phyloP scores from a whole-genome alignment of 2,888 invertebrate genomes.

The Pseudolycoriella hygida region DNA sequence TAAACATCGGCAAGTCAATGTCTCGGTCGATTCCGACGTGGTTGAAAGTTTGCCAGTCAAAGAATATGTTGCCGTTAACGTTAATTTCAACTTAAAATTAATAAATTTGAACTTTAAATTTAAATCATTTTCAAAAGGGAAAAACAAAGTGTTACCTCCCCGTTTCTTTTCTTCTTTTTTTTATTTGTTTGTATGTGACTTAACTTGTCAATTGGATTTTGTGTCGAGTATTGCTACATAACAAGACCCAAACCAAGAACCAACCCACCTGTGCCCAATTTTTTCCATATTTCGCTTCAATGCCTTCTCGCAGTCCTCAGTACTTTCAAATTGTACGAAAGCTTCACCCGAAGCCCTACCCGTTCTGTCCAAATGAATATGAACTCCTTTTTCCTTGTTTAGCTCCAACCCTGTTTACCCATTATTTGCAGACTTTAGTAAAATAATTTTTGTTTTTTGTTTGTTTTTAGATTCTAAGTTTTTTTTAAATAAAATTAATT shows the following conservation, averaged over 20 bases:
- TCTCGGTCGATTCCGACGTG: no score
- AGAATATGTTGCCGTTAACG: no score
- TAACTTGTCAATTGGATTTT: no score
- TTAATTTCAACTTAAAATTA: no score
- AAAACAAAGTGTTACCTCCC: not conserved
- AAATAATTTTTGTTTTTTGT: constrained; percentile 4
- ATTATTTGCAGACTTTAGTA: constrained; percentile 9
- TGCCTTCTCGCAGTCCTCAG: constrained; percentile 93
- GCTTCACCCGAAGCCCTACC: constrained; percentile 99
- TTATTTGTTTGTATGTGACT: constrained; percentile 9
- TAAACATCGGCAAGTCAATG: no score
- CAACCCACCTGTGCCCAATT: constrained; percentile 99
- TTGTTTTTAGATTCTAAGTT: not conserved
- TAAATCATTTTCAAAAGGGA: no score
- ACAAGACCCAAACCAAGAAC: not conserved
- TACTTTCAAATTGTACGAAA: constrained; percentile 97
- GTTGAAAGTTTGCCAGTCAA: no score
- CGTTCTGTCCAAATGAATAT: constrained; percentile 93
- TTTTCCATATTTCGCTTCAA: constrained; percentile 98
- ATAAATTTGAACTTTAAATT: no score
- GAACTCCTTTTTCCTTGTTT: constrained; percentile 94
- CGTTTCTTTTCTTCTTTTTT: not conserved
- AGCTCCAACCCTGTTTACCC: constrained; percentile 83
- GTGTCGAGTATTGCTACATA: constrained; percentile 13
- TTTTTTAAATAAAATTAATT: no score